Conservation (phyloP, 2,888 invertebrate genomes). For the Apamea epomidion region DNA sequence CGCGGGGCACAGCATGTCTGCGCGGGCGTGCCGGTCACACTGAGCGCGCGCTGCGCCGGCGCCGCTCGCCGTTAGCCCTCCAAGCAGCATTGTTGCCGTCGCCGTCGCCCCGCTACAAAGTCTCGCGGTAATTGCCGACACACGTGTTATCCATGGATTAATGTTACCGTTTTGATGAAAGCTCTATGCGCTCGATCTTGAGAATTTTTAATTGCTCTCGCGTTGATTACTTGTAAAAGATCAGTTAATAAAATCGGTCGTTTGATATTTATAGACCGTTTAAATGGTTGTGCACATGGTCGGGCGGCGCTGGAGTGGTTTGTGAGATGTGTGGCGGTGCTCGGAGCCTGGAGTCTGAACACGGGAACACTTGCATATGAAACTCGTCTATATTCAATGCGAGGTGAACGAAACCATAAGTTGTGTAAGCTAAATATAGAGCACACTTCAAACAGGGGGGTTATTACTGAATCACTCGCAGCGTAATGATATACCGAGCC, state of each 20-base stretch:
- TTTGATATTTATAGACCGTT: constrained; percentile 64
- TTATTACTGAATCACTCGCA: constrained; percentile 77
- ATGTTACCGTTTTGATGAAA: constrained; percentile 80
- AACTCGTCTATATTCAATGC: constrained; percentile 72
- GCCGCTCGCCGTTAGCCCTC: constrained; percentile 76
- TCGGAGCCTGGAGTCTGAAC: constrained; percentile 53
- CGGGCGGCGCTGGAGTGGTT: constrained; percentile 54
- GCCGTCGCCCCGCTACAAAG: constrained; percentile 73
- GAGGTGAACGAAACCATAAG: constrained; percentile 86
- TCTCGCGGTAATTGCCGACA: constrained; percentile 71
- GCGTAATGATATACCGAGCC: constrained; percentile 69
- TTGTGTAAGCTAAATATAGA: constrained; percentile 84
- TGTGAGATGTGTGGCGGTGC: constrained; percentile 30
- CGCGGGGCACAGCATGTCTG: constrained; percentile 92
- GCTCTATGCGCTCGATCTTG: constrained; percentile 68
- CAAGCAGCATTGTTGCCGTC: constrained; percentile 79
- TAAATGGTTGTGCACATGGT: constrained; percentile 71
- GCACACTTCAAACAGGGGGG: constrained; percentile 74
- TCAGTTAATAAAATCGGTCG: constrained; percentile 58
- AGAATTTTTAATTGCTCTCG: constrained; percentile 63
- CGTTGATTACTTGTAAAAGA: constrained; percentile 57
- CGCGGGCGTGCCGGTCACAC: constrained; percentile 85
- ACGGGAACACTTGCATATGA: constrained; percentile 68
- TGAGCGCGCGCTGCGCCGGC: constrained; percentile 75
- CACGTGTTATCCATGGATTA: constrained; percentile 82